These are phyloP conservation scores for Chloromyia formosa DNA, from an alignment of 2,888 invertebrate genomes.

Conservation along the genomic window DNA sequence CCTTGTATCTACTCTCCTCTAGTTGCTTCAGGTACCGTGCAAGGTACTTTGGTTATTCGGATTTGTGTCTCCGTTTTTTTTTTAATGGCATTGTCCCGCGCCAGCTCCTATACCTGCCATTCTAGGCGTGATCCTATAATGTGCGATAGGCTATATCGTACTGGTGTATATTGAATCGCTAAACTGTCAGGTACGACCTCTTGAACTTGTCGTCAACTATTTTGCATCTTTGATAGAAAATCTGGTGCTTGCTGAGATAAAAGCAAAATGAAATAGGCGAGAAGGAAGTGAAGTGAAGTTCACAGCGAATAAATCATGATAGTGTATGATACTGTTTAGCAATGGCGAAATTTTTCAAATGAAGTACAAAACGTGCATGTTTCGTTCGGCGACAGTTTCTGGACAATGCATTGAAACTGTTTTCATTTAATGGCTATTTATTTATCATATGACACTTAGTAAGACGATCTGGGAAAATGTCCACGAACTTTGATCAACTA, in stretches of 20 bases:
- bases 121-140: constrained; percentile 11
- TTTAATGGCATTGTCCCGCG: background rate
- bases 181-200: constrained; percentile 29
- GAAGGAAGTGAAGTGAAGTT: constrained; percentile 11
- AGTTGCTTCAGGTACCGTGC: background rate
- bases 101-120: constrained; percentile 11
- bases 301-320: constrained; percentile 5
- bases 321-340: background rate
- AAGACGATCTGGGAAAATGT: too few species aligned
- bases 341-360: too few species aligned
- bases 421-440: too few species aligned
- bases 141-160: background rate
- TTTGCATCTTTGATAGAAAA: constrained; percentile 25
- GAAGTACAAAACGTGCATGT: too few species aligned
- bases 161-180: background rate
- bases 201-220: constrained; percentile 29
- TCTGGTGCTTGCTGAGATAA: background rate
- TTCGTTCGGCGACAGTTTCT: too few species aligned
- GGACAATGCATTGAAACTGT: too few species aligned
- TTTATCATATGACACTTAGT: too few species aligned
- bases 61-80: constrained; percentile 13
- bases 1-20: background rate
- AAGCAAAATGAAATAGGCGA: background rate
- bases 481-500: too few species aligned
- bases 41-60: constrained; percentile 14